Conservation (phyloP, 2,113 vertebrate species). For the Neolamprologus longior region DNA sequence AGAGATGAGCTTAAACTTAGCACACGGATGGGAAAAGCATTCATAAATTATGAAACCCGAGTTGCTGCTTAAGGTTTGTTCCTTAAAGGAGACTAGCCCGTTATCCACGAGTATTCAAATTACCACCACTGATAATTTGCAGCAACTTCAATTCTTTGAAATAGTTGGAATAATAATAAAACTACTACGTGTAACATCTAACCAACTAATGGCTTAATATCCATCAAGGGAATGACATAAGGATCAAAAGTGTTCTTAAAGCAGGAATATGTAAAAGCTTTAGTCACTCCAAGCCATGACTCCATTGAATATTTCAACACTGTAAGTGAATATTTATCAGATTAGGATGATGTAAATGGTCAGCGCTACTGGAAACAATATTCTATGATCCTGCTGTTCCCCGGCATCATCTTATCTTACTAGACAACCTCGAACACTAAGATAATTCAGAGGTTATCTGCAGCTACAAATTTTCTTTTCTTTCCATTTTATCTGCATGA, state of each 20-base stretch:
- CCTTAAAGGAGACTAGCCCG: neutral
- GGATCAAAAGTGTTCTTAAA: neutral
- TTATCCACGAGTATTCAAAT: neutral
- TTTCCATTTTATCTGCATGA: neutral
- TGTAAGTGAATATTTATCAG: neutral
- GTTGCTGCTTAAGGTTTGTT: neutral
- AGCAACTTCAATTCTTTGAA: neutral
- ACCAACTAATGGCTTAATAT: neutral
- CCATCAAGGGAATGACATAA: fast-evolving
- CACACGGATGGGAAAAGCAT: neutral
- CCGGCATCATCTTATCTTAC: neutral
- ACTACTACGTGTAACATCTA: neutral
- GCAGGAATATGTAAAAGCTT: neutral
- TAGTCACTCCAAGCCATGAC: neutral
- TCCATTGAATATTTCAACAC: neutral
- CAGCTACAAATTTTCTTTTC: neutral
- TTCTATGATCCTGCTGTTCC: neutral
- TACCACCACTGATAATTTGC: neutral
- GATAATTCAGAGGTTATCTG: slow-evolving; percentile 9
- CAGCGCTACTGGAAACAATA: neutral
- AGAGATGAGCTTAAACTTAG: neutral
- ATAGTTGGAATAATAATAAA: neutral
- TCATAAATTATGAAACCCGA: neutral
- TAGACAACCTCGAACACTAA: neutral
- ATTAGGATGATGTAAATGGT: neutral